Percentiles rank a stretch among this genome's conserved stretches.
phyloP scores from a whole-genome alignment of 2,113 vertebrate species.

The Vidua macroura region DNA sequence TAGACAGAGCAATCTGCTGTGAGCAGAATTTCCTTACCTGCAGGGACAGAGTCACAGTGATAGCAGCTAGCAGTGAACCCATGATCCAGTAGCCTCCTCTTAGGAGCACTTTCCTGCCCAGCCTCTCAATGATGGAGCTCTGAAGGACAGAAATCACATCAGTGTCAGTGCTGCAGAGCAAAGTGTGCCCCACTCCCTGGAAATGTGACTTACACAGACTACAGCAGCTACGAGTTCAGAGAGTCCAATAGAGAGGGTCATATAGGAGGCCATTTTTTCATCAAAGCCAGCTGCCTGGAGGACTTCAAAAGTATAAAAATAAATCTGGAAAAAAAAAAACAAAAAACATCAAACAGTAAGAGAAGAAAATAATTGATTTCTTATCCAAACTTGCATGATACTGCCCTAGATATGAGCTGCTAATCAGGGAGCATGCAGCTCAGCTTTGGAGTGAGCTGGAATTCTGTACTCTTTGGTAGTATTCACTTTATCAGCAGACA shows the following conservation, averaged over 20 bases:
- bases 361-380: background rate
- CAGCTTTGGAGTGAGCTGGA: background rate
- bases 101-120: slow-evolving; percentile 75
- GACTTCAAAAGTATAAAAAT: slow-evolving; percentile 85
- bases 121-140: slow-evolving; percentile 77
- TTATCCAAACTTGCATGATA: background rate
- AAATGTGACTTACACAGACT: slow-evolving; percentile 42
- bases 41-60: slow-evolving; percentile 73
- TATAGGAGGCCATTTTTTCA: slow-evolving; percentile 66
- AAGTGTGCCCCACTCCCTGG: background rate
- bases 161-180: background rate
- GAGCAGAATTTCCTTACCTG: slow-evolving; percentile 67
- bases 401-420: background rate
- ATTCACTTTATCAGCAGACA: background rate
- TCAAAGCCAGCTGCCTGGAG: slow-evolving; percentile 78
- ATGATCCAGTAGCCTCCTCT: slow-evolving; percentile 77
- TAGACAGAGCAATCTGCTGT: background rate
- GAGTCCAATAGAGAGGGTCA: slow-evolving; percentile 75
- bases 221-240: slow-evolving; percentile 75
- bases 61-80: slow-evolving; percentile 67
- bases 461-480: background rate
- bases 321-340: slow-evolving; percentile 72
- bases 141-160: slow-evolving; percentile 24
- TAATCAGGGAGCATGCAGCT: background rate
- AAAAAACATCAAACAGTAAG: background rate